A percentile compares a stretch with the other conserved stretches of the same genome.
Conservation (phyloP, 2,113 vertebrate genomes). For the Pelmatolapia mariae region DNA sequence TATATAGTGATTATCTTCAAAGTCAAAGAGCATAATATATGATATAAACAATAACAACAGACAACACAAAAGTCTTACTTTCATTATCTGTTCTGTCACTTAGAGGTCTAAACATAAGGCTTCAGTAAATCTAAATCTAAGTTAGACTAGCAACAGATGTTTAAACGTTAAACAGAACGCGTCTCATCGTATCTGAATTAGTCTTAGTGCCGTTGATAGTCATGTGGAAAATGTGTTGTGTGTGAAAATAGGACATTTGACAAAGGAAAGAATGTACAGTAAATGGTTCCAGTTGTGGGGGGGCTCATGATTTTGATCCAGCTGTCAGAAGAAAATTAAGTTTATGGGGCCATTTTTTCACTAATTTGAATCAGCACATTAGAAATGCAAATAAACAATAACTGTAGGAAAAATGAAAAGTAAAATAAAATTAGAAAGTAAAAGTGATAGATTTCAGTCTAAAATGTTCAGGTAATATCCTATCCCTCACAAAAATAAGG, state of each 20-base stretch:
- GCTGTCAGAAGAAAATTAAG: not conserved
- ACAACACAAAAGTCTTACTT: not conserved
- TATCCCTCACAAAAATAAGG: not conserved
- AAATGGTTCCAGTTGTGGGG: constrained; percentile 26
- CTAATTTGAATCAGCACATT: not conserved
- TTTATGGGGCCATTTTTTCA: not conserved
- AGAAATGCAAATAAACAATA: not conserved
- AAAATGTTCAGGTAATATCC: not conserved
- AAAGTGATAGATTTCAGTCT: not conserved
- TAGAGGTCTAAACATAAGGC: not conserved
- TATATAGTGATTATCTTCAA: not conserved
- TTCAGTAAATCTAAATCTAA: not conserved
- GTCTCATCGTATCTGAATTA: not conserved
- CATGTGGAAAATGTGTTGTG: not conserved
- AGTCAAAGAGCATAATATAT: not conserved
- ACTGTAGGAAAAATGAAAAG: not conserved
- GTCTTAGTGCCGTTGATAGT: not conserved
- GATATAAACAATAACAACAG: not conserved
- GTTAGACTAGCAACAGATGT: not conserved
- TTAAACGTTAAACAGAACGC: not conserved
- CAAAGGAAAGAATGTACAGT: not conserved
- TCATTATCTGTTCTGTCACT: not conserved
- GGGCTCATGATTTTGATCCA: not conserved
- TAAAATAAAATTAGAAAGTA: not conserved
- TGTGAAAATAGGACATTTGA: constrained; percentile 1